phyloP scores from a whole-genome alignment of 2,888 invertebrate genomes.

The Tricholauxania praeusta region DNA sequence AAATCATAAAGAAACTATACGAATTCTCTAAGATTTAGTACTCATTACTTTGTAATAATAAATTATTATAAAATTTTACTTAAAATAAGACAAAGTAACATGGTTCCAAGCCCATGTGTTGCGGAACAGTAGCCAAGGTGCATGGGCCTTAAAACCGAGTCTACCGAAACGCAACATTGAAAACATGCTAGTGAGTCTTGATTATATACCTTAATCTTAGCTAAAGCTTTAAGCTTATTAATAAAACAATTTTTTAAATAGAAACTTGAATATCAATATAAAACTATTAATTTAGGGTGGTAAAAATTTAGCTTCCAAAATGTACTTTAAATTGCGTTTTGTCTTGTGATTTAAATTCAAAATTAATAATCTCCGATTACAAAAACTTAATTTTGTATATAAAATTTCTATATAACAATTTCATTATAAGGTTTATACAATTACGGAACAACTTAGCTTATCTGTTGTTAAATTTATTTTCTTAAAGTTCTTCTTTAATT shows the following conservation, averaged over 20 bases:
- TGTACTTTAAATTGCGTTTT: neutral
- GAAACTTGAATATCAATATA: constrained; percentile 40
- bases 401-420: constrained; percentile 49
- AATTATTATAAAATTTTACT: neutral
- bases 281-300: neutral
- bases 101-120: constrained; percentile 54
- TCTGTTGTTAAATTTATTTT: neutral
- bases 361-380: neutral
- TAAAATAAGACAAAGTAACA: constrained; percentile 19
- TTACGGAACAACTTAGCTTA: constrained; percentile 51
- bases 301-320: constrained; percentile 11
- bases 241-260: constrained; percentile 31
- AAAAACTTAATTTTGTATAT: constrained; percentile 1
- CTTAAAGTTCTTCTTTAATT: constrained; percentile 20
- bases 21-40: neutral
- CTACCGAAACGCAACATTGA: constrained; percentile 44
- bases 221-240: constrained; percentile 36
- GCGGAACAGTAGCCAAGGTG: constrained; percentile 45
- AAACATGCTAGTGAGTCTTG: constrained; percentile 45
- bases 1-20: neutral
- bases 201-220: constrained; percentile 41
- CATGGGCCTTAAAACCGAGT: constrained; percentile 54
- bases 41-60: neutral
- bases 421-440: constrained; percentile 54
- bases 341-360: neutral